These are phyloP conservation scores for Harpagus bidentatus DNA, from an alignment of 2,113 vertebrate genomes.

Conservation along the genomic window DNA sequence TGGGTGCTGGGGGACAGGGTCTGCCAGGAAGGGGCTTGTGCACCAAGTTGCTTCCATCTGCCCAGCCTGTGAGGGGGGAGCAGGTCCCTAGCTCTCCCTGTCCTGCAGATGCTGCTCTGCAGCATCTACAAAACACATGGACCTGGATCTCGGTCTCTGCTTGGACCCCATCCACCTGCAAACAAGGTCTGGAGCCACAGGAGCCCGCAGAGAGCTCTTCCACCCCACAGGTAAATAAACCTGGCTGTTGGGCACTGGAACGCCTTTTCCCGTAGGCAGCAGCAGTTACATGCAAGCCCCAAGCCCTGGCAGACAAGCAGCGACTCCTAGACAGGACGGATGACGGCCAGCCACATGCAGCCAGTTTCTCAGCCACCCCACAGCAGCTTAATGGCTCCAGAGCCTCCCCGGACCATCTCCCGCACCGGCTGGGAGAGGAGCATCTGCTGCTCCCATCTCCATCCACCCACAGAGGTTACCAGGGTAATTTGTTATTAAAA, in stretches of 20 bases:
- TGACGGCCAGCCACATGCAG: not conserved
- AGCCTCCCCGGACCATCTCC: not conserved
- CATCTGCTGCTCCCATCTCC: not conserved
- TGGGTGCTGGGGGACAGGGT: accelerated
- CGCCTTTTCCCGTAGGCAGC: accelerated
- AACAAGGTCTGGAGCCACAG: not conserved
- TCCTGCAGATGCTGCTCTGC: not conserved
- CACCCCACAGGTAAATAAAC: not conserved
- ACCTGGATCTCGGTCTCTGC: not conserved
- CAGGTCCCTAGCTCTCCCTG: not conserved
- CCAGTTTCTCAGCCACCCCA: not conserved
- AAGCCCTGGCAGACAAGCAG: not conserved
- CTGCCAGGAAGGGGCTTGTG: not conserved
- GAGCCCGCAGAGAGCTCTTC: not conserved
- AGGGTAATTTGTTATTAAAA: not conserved
- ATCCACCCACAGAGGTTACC: not conserved
- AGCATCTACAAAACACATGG: not conserved
- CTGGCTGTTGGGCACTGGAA: not conserved
- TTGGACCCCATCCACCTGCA: not conserved
- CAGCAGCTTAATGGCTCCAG: not conserved
- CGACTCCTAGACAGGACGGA: not conserved
- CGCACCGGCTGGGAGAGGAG: not conserved
- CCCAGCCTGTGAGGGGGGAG: not conserved
- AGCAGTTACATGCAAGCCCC: not conserved
- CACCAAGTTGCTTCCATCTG: not conserved